Base-by-base conservation (phyloP, 1,140 invertebrate genomes). In the Leguminivora glycinivorella region DNA sequence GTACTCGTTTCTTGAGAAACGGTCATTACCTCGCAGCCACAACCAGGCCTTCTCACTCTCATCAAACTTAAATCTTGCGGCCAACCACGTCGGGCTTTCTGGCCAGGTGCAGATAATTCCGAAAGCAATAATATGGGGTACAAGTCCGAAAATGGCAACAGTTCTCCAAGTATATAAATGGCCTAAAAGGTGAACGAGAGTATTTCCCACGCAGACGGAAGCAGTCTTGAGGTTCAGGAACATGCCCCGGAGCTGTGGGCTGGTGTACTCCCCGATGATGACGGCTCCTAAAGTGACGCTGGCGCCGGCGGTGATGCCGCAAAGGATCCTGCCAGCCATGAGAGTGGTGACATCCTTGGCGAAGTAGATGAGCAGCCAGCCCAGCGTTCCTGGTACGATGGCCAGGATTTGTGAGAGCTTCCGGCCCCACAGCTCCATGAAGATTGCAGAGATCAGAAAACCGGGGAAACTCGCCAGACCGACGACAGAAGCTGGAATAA, bases 211-310 rank as follows among this genome's bases (percentile, higher is more conserved):
- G 43, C 80, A 84, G 0, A 89, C 81, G 1, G 83, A 70, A 17
- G 83, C 80, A 1, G 87, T 88, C 72, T 89, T 90, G 0, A 89
- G 70, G 67, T 88, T 87, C 0, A 90, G 71, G 67, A 89, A 89
- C 75, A 85, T 83, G 67, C 86, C 87, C 68, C 87, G 73, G 14
- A 83, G 78, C 17, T 79, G 76, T 5, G 88, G 88, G 9, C 78
- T 83, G 0, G 83, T 82, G 24, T 83, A 89, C 75, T 90, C 88
- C 31, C 87, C 87, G 1, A 90, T 87, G 0, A 86, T 78, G 0
- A 90, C 80, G 5, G 87, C 85, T 67, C 85, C 87, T 22, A 89
- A 68, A n/a, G 75, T 77, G 1, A 87, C 81, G 0, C 83, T 83
- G 2, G 79, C 83, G 14, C 81, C 84, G 3, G 77, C 77, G 1